Evolutionary conservation across 2,113 vertebrate species (phyloP), one percentile per base, ranked within the genome.

Genomic region (Oreochromis spilurus): DNA sequence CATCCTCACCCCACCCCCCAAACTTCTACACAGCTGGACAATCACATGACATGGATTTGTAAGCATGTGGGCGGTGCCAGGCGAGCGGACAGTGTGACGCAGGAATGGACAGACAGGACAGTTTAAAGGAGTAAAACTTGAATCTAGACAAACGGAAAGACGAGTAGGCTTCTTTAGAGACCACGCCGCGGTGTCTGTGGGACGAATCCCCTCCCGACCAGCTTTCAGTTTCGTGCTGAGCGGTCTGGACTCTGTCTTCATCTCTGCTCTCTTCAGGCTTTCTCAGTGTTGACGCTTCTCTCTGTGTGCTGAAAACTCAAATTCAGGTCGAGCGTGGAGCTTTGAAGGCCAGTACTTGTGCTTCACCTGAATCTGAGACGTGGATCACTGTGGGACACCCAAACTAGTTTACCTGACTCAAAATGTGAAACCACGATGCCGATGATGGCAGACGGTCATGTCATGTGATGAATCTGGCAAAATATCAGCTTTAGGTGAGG

Each of bases 91-190:
- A 62, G 26, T 82, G 17, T 72, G 86, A 88, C 26, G 7, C 70
- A 83, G 84, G 87, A 91, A 83, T 90, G 85, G 79, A 87, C 11
- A 10, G 43, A 85, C 58, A 11, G 53, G 53, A 54, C 48, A 60
- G 55, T 81, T 89, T 48, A 88, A 84, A 89, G 72, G 86, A 88
- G 85, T 84, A 84, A 91, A 91, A 86, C 93, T 89, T 93, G 90
- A 92, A 93, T 84, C 84, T 81, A 84, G 84, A 90, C 84, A 60
- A 88, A 87, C 31, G 87, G 85, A 92, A 75, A 85, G 78, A 90
- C 38, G 16, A 89, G 90, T 87, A 78, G 86, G 87, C 81, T 54
- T 83, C 78, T 87, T 82, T 58, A 85, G 81, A 9, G 80, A 82
- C 2, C 8, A 84, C 81, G 70, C 75, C 34, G 3, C 65, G 57